These are phyloP conservation scores for Takifugu rubripes DNA, from an alignment of 2,797 vertebrate genomes.

Conservation along the genomic window DNA sequence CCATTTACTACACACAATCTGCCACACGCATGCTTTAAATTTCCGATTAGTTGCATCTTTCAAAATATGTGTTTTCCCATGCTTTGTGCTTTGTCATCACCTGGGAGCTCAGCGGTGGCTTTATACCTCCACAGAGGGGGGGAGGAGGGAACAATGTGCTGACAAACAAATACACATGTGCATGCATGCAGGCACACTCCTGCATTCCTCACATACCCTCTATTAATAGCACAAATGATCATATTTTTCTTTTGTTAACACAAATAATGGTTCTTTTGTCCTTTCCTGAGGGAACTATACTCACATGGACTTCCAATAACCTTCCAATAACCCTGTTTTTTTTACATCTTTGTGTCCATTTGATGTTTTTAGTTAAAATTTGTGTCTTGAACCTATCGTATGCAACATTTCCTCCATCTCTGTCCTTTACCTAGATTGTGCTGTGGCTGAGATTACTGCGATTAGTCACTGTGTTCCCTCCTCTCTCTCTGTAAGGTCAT, in stretches of 20 bases:
- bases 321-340: not conserved
- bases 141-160: constrained; percentile 47
- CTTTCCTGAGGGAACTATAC: too few relatives aligned
- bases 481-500: constrained; percentile 57
- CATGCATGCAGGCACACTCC: constrained; percentile 18
- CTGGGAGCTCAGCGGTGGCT: constrained; percentile 47
- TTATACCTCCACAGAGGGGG: constrained; percentile 35
- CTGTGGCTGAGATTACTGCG: constrained; percentile 57
- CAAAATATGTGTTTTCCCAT: constrained; percentile 35
- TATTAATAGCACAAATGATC: constrained; percentile 24
- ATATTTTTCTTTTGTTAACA: too few relatives aligned
- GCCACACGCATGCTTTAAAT: too few relatives aligned
- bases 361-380: not conserved
- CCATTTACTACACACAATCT: too few relatives aligned
- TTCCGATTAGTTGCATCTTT: constrained; percentile 1
- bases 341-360: not conserved
- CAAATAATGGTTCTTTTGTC: too few relatives aligned
- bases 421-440: constrained; percentile 14
- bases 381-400: not conserved
- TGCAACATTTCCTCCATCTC: constrained; percentile 4
- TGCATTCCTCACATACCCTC: constrained; percentile 61
- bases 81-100: constrained; percentile 42
- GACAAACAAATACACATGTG: constrained; percentile 42
- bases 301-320: too few relatives aligned
- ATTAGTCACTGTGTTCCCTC: constrained; percentile 55